A percentile compares a stretch with the other conserved stretches of the same genome.
phyloP scores from a whole-genome alignment of 2,113 vertebrate species.

The Onychorhynchus coronatus region DNA sequence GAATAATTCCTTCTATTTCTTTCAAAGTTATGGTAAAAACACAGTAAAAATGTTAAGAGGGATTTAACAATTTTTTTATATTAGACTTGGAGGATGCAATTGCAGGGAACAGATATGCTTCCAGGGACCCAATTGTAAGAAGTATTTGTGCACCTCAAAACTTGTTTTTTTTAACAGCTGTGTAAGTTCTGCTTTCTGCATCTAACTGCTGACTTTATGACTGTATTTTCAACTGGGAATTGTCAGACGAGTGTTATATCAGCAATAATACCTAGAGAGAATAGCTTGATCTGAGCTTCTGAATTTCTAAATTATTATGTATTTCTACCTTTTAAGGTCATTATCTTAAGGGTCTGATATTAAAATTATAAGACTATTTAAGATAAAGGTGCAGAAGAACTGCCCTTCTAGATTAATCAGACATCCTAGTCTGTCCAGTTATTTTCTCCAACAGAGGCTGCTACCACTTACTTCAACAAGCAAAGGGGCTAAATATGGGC shows the following conservation, averaged over 20 bases:
- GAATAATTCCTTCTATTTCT: not conserved
- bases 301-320: not conserved
- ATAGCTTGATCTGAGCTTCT: not conserved
- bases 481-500: not conserved
- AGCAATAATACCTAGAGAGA: not conserved
- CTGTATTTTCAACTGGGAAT: not conserved
- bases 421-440: not conserved
- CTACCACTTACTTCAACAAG: not conserved
- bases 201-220: not conserved
- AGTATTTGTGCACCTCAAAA: not conserved
- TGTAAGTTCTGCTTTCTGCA: not conserved
- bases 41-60: not conserved
- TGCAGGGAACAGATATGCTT: not conserved
- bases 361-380: not conserved
- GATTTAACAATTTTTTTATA: not conserved
- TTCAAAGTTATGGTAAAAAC: not conserved
- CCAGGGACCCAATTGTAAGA: not conserved
- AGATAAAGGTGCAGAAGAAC: not conserved
- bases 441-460: not conserved
- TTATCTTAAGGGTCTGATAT: not conserved
- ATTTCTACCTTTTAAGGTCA: not conserved
- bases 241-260: not conserved
- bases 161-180: not conserved
- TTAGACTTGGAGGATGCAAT: not conserved
- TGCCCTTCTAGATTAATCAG: not conserved